Percentiles rank a stretch among this genome's conserved stretches.
These are phyloP conservation scores for Orbicella faveolata DNA, from an alignment of 64 coral and sea anemone species.

Conservation along the genomic window DNA sequence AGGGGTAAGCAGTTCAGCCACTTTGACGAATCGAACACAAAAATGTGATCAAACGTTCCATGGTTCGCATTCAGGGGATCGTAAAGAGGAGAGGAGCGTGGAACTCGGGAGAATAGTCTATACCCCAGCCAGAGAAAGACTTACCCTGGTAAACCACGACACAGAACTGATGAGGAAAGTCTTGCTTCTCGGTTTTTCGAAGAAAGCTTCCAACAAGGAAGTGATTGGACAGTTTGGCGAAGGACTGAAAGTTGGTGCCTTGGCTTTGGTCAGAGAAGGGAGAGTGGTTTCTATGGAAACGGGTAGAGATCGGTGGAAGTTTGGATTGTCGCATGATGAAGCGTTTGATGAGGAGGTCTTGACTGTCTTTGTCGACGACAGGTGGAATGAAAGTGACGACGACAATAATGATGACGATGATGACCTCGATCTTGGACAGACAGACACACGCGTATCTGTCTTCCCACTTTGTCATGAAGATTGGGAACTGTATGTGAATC, in stretches of 20 bases:
- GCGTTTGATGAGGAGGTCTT: slow-evolving; percentile 65
- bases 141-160: slow-evolving; percentile 52
- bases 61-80: not conserved
- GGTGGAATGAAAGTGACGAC: slow-evolving; percentile 9
- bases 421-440: not conserved
- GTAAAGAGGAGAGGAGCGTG: not conserved
- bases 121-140: slow-evolving; percentile 4
- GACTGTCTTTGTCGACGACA: slow-evolving; percentile 59
- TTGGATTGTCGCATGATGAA: slow-evolving; percentile 45
- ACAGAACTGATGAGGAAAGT: slow-evolving; percentile 57
- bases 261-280: slow-evolving; percentile 65
- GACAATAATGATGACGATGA: slow-evolving; percentile 21
- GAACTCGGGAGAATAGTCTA: slow-evolving; percentile 66
- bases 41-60: slow-evolving; percentile 8
- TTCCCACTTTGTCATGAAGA: slow-evolving; percentile 37
- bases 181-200: slow-evolving; percentile 66
- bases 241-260: slow-evolving; percentile 67
- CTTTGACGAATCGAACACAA: not conserved
- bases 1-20: too few species aligned
- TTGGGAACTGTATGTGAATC: slow-evolving; percentile 37
- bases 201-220: slow-evolving; percentile 65
- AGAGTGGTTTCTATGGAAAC: slow-evolving; percentile 65
- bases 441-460: slow-evolving; percentile 61
- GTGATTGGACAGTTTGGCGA: slow-evolving; percentile 75
- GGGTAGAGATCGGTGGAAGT: slow-evolving; percentile 59